These are phyloP conservation scores for Pocillopora verrucosa DNA, from an alignment of 64 coral and sea anemone species.

Conservation along the genomic window DNA sequence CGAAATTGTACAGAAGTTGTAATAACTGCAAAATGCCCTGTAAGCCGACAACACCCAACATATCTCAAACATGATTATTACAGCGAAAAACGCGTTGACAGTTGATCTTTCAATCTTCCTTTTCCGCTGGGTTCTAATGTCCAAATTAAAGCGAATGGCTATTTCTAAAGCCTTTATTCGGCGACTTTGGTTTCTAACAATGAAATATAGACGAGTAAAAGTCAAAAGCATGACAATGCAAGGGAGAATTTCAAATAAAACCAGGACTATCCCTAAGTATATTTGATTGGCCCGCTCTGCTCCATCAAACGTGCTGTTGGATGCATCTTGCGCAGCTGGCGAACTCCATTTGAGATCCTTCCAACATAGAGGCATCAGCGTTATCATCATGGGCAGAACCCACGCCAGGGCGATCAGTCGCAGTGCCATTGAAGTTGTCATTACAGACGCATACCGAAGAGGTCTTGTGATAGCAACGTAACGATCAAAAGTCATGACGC, in stretches of 20 bases:
- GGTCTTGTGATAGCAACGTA: conserved; percentile 34
- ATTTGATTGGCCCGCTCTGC: not conserved
- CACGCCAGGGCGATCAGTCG: conserved; percentile 22
- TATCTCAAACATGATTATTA: conserved; percentile 6
- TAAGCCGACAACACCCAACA: conserved; percentile 10
- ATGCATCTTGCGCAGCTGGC: not conserved
- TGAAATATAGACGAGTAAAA: conserved; percentile 6
- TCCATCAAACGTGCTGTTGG: too few relatives aligned
- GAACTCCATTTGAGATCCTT: not conserved
- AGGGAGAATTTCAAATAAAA: conserved; percentile 30
- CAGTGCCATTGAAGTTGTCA: conserved; percentile 26
- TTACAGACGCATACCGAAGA: conserved; percentile 27
- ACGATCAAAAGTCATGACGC: conserved; percentile 41
- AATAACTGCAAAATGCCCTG: conserved; percentile 11
- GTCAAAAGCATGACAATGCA: conserved; percentile 36
- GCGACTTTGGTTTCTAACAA: conserved; percentile 21
- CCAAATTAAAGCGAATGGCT: not conserved
- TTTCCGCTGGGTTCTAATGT: not conserved
- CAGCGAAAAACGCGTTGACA: not conserved
- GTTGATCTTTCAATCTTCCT: not conserved
- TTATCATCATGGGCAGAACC: not conserved
- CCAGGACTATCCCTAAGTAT: not conserved
- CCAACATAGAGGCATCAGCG: conserved; percentile 29
- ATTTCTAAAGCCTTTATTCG: not conserved
- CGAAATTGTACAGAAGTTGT: not conserved